Evolutionary conservation across 2,113 vertebrate species (phyloP).

Genomic region (Sceloporus undulatus): DNA sequence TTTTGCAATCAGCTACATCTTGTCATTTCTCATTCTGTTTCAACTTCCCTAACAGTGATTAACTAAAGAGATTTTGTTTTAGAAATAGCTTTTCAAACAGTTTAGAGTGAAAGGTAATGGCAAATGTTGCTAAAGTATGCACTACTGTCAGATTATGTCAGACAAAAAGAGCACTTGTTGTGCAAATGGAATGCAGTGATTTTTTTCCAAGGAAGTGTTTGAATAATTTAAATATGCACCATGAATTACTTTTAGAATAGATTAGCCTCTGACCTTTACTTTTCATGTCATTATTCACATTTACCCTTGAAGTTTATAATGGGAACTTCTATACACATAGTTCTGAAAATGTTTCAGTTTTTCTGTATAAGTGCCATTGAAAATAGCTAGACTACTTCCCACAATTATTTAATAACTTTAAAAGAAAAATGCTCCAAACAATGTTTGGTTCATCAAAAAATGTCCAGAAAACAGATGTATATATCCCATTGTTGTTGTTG

Average conservation of each 20-base stretch:
- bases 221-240: conserved; percentile 71
- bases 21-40: not conserved
- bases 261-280: conserved; percentile 76
- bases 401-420: conserved; percentile 67
- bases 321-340: conserved; percentile 71
- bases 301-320: conserved; percentile 70
- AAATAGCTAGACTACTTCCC: conserved; percentile 45
- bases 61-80: conserved; percentile 19
- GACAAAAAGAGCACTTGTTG: conserved; percentile 15
- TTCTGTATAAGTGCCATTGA: conserved; percentile 56
- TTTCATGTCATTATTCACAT: conserved; percentile 66
- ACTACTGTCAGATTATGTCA: not conserved
- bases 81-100: not conserved
- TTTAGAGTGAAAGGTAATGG: not conserved
- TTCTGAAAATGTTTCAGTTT: conserved; percentile 71
- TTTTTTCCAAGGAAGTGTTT: conserved; percentile 51
- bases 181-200: conserved; percentile 27
- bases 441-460: too few relatives aligned
- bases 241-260: conserved; percentile 62
- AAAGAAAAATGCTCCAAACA: conserved; percentile 12
- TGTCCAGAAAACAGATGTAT: too few relatives aligned
- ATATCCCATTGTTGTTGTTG: too few relatives aligned
- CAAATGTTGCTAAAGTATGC: not conserved
- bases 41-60: not conserved
- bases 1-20: not conserved